A percentile compares a stretch with the other conserved stretches of the same genome.
phyloP scores from a whole-genome alignment of 1,140 invertebrate species.

The Eriocheir sinensis region DNA sequence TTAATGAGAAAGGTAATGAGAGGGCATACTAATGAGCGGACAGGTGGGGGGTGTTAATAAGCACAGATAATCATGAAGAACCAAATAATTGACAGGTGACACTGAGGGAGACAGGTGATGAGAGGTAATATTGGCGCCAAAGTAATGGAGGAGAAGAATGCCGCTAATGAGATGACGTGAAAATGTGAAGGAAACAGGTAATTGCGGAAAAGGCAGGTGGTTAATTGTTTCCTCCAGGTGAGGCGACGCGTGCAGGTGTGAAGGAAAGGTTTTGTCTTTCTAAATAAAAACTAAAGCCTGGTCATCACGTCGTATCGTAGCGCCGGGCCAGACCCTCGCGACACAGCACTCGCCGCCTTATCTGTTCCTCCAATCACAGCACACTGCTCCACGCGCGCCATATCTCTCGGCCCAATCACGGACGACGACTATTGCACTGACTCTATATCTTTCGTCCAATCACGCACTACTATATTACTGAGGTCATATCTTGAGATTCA shows the following conservation, averaged over 20 bases:
- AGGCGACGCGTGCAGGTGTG: neutral
- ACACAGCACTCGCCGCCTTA: too few relatives aligned
- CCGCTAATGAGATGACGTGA: too few relatives aligned
- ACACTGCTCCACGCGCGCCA: neutral
- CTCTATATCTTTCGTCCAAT: neutral
- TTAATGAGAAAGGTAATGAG: neutral
- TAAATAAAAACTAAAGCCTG: neutral
- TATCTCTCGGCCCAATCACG: neutral
- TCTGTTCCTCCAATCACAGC: neutral
- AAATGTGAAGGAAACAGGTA: too few relatives aligned
- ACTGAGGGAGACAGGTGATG: neutral
- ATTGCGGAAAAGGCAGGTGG: too few relatives aligned
- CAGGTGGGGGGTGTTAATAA: slow-evolving; percentile 13
- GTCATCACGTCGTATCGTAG: neutral
- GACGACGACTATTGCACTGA: neutral
- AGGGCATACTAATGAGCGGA: neutral
- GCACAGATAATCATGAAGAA: neutral
- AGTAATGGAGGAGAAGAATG: neutral
- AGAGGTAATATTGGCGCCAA: neutral
- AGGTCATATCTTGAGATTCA: neutral
- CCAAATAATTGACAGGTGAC: neutral
- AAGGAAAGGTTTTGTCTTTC: neutral
- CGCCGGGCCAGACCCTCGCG: neutral
- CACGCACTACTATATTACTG: neutral
- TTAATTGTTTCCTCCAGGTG: too few relatives aligned